These are phyloP conservation scores for Gobionotothen gibberifrons DNA, from an alignment of 2,797 vertebrate genomes.

Conservation along the genomic window DNA sequence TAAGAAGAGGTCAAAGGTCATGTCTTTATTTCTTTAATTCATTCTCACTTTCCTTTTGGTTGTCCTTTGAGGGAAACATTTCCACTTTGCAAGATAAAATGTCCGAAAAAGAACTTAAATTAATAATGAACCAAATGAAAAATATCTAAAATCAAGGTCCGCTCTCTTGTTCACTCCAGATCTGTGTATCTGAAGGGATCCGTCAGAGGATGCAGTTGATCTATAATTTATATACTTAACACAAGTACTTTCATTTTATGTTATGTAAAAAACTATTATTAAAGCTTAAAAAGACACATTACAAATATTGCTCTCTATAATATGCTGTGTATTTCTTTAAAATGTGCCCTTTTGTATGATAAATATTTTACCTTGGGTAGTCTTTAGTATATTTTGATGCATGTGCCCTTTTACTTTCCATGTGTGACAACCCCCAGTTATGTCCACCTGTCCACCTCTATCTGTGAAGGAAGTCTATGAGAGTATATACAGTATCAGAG, in stretches of 20 bases:
- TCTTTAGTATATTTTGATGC: background rate
- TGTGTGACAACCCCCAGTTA: too few relatives aligned
- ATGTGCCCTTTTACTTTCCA: background rate
- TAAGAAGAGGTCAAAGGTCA: constrained; percentile 49
- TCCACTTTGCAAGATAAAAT: background rate
- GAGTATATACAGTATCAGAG: background rate
- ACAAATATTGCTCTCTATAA: too few relatives aligned
- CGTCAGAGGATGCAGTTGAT: background rate
- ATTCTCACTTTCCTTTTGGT: background rate
- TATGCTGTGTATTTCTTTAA: too few relatives aligned
- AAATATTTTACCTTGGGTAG: background rate
- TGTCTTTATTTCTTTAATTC: background rate
- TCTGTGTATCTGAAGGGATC: background rate
- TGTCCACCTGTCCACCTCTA: constrained; percentile 12
- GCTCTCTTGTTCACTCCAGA: background rate
- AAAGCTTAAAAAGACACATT: too few relatives aligned
- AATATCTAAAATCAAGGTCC: background rate
- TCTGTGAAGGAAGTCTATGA: background rate
- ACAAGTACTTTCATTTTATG: background rate
- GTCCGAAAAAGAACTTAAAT: background rate
- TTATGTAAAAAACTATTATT: too few relatives aligned
- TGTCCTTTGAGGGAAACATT: background rate
- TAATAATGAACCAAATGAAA: background rate
- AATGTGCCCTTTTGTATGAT: background rate
- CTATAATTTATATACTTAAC: background rate